Evolutionary conservation across 1,140 invertebrate species (phyloP).

Genomic region (Euwallacea similis): DNA sequence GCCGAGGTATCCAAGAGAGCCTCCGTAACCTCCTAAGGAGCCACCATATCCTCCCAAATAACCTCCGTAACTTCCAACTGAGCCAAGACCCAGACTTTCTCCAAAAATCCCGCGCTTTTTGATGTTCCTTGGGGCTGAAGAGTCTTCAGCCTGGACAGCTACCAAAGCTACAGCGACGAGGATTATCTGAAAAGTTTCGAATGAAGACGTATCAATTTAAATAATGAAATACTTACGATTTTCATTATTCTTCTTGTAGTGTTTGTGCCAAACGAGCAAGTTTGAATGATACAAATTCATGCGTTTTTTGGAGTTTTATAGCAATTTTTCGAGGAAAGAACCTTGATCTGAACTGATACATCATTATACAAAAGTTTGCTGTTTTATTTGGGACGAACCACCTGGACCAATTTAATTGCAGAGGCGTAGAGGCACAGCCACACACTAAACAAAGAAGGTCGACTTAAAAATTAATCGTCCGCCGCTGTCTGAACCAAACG

Average conservation of each 20-base stretch:
- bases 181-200: constrained; percentile 1
- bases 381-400: too few relatives aligned
- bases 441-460: too few relatives aligned
- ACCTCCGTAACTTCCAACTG: constrained; percentile 16
- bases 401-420: too few relatives aligned
- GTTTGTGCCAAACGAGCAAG: not conserved
- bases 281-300: not conserved
- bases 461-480: too few relatives aligned
- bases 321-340: too few relatives aligned
- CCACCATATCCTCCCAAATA: constrained; percentile 12
- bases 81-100: constrained; percentile 28
- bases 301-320: constrained; percentile 2
- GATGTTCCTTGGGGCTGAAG: not conserved
- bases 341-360: too few relatives aligned
- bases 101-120: constrained; percentile 42
- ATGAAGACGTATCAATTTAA: not conserved
- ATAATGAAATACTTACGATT: constrained; percentile 17
- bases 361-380: too few relatives aligned
- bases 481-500: too few relatives aligned
- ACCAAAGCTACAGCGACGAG: not conserved
- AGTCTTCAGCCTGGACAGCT: constrained; percentile 13
- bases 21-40: constrained; percentile 7
- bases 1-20: constrained; percentile 6
- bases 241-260: constrained; percentile 11
- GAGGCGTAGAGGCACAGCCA: too few relatives aligned